Conservation (phyloP, 2,113 vertebrate genomes). For the Danionella cerebrum region DNA sequence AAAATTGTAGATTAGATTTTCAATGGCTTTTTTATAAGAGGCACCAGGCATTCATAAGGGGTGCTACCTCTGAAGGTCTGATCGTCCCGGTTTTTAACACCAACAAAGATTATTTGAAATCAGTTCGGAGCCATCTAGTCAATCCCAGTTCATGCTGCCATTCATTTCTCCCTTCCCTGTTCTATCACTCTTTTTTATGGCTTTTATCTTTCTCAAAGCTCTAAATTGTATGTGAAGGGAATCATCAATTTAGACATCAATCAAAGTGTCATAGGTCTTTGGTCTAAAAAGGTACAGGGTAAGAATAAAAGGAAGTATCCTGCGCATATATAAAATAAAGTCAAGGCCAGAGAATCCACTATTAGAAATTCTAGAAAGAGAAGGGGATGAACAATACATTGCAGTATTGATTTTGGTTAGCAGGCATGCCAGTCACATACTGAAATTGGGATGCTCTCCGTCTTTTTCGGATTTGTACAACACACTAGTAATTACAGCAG, state of each 20-base stretch:
- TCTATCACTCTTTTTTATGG: not conserved
- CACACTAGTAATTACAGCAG: not conserved
- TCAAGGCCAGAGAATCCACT: not conserved
- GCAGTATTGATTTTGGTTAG: conserved; percentile 27
- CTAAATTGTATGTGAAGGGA: conserved; percentile 17
- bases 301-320: not conserved
- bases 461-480: not conserved
- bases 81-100: conserved; percentile 8
- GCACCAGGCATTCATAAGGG: too few relatives aligned
- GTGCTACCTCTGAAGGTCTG: too few relatives aligned
- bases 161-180: conserved; percentile 1
- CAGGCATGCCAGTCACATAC: conserved; percentile 13
- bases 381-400: conserved; percentile 5
- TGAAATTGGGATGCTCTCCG: not conserved
- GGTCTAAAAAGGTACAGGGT: not conserved
- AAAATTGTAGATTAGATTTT: too few relatives aligned
- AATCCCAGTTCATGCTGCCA: not conserved
- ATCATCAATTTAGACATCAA: conserved; percentile 36
- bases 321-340: not conserved
- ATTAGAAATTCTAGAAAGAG: not conserved
- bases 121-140: not conserved
- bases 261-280: conserved; percentile 32
- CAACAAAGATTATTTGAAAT: not conserved
- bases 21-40: too few relatives aligned
- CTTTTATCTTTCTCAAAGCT: conserved; percentile 12